Conservation (phyloP, 2,888 invertebrate species). For the Salticus scenicus region DNA sequence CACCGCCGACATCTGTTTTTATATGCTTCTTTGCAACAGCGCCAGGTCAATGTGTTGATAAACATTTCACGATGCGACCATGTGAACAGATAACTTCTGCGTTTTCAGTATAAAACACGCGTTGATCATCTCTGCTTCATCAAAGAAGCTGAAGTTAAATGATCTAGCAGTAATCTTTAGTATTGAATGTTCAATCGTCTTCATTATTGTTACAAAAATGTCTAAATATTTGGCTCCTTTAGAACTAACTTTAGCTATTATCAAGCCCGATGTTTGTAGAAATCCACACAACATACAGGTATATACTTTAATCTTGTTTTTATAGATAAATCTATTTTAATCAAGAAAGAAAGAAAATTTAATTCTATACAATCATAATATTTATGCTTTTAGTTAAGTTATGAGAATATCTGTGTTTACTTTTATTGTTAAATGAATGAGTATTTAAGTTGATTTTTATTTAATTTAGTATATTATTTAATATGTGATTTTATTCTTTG, state of each 20-base stretch:
- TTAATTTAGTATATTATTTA: no score
- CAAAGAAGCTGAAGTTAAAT: conserved; percentile 14
- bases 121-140: not conserved
- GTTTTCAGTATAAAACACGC: conserved; percentile 32
- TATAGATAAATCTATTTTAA: no score
- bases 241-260: conserved; percentile 87
- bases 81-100: conserved; percentile 62
- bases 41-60: conserved; percentile 68
- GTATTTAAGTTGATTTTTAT: no score
- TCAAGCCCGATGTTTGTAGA: conserved; percentile 89
- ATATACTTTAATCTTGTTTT: conserved; percentile 68
- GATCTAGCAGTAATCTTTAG: not conserved
- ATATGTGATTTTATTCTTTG: no score
- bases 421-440: no score
- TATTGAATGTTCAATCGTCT: not conserved
- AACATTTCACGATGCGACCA: conserved; percentile 61
- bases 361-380: no score
- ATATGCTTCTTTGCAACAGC: conserved; percentile 10
- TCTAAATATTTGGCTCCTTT: conserved; percentile 70
- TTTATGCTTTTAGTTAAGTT: no score
- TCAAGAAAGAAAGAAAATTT: no score
- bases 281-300: conserved; percentile 83
- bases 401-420: no score
- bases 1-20: not conserved
- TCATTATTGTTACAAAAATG: conserved; percentile 11